phyloP scores from a whole-genome alignment of 2,888 invertebrate species.

The Leptogaster cylindrica region DNA sequence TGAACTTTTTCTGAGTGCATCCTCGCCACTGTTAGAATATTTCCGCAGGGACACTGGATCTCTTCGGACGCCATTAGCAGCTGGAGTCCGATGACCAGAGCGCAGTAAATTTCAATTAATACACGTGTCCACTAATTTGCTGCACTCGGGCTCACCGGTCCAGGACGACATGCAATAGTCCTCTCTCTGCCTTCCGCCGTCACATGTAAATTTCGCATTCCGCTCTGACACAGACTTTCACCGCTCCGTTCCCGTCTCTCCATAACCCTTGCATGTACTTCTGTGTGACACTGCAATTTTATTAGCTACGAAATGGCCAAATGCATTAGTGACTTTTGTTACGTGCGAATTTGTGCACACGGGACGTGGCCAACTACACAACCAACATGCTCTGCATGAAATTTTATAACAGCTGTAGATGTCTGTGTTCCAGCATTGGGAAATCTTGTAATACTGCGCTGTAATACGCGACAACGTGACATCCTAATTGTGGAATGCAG shows the following conservation, averaged over 20 bases:
- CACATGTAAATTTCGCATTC: constrained; percentile 29
- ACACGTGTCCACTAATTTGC: constrained; percentile 37
- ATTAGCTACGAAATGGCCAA: constrained; percentile 36
- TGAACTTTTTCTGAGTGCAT: neutral
- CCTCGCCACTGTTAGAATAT: constrained; percentile 1
- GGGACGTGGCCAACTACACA: neutral
- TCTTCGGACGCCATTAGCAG: constrained; percentile 13
- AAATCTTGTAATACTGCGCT: constrained; percentile 39
- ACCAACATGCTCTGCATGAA: constrained; percentile 16
- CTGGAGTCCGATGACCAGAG: neutral
- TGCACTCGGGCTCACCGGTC: neutral
- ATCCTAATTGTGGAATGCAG: constrained; percentile 63
- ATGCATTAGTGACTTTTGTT: constrained; percentile 40
- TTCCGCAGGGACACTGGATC: neutral
- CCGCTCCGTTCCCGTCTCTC: constrained; percentile 24
- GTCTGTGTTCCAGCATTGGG: constrained; percentile 11
- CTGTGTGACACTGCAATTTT: constrained; percentile 44
- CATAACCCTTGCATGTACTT: too few species aligned
- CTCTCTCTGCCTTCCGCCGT: constrained; percentile 4
- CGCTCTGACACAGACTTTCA: constrained; percentile 22
- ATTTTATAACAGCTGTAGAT: constrained; percentile 27
- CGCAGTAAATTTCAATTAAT: constrained; percentile 39
- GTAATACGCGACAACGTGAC: constrained; percentile 53
- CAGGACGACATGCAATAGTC: neutral
- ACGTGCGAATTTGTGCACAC: constrained; percentile 34